Evolutionary conservation across 2,888 invertebrate species (phyloP).

Genomic region (Latrodectus elegans): DNA sequence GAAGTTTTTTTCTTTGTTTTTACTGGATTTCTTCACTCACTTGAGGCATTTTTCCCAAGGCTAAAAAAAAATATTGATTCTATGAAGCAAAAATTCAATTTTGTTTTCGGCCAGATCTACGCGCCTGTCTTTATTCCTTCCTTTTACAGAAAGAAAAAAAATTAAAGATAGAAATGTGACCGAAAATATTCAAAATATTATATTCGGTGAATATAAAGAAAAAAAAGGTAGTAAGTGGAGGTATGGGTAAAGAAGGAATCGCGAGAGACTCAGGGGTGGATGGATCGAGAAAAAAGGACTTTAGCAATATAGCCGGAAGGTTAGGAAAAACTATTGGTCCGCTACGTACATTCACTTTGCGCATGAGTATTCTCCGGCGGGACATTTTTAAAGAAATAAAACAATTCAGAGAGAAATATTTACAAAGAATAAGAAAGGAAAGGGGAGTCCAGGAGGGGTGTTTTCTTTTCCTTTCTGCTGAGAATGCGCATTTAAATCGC

Average conservation of each 20-base stretch:
- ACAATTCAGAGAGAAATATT: constrained; percentile 65
- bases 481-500: constrained; percentile 64
- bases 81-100: constrained; percentile 68
- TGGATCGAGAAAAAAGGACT: constrained; percentile 9
- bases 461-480: constrained; percentile 58
- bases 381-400: constrained; percentile 66
- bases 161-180: constrained; percentile 56
- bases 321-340: constrained; percentile 33
- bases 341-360: constrained; percentile 37
- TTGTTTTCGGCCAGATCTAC: constrained; percentile 53
- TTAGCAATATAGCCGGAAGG: constrained; percentile 58
- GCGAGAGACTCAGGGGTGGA: neutral
- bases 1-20: constrained; percentile 10
- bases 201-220: constrained; percentile 28
- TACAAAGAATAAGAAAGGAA: constrained; percentile 59
- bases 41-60: constrained; percentile 12
- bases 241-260: neutral
- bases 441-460: constrained; percentile 10
- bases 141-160: constrained; percentile 7
- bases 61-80: constrained; percentile 56
- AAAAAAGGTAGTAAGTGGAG: constrained; percentile 6
- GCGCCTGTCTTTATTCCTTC: constrained; percentile 43
- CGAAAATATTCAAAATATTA: constrained; percentile 67
- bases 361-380: constrained; percentile 56
- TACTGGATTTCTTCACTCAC: constrained; percentile 1